Conservation (phyloP, 2,888 invertebrate genomes). For the Julus scanicus region DNA sequence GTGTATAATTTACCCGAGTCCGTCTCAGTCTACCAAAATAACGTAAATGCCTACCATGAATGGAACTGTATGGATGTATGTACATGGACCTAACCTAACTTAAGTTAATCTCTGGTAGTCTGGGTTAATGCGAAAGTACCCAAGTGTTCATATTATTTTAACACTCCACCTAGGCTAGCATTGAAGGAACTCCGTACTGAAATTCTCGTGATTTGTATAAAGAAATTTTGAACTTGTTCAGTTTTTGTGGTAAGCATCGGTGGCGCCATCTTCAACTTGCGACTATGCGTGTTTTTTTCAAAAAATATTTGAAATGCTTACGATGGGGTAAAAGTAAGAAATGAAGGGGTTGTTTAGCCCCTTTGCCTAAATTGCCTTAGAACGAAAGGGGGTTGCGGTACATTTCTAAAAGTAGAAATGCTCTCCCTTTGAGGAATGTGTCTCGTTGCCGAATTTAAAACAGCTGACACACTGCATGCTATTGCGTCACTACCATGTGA, state of each 20-base stretch:
- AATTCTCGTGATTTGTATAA: no score
- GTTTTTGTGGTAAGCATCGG: neutral
- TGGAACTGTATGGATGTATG: no score
- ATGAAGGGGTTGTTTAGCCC: conserved; percentile 3
- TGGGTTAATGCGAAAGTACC: no score
- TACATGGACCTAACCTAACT: no score
- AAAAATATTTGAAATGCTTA: conserved; percentile 41
- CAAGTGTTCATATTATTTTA: no score
- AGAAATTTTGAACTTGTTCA: no score
- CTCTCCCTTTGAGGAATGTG: conserved; percentile 45
- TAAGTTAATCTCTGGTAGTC: no score
- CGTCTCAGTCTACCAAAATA: no score
- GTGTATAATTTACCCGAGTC: no score
- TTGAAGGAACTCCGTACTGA: no score
- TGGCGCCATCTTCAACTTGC: neutral
- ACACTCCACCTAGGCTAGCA: no score
- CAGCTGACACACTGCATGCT: conserved; percentile 46
- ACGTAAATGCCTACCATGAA: no score
- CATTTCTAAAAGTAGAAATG: conserved; percentile 44
- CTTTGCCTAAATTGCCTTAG: neutral
- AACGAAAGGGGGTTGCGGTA: conserved; percentile 22
- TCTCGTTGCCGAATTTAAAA: conserved; percentile 52
- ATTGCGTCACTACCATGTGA: conserved; percentile 49
- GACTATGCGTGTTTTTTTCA: neutral
- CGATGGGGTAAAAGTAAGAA: conserved; percentile 26